A percentile compares a stretch with the other conserved stretches of the same genome.
phyloP scores from a whole-genome alignment of 2,888 invertebrate genomes.

The Cryptocephalus moraei region DNA sequence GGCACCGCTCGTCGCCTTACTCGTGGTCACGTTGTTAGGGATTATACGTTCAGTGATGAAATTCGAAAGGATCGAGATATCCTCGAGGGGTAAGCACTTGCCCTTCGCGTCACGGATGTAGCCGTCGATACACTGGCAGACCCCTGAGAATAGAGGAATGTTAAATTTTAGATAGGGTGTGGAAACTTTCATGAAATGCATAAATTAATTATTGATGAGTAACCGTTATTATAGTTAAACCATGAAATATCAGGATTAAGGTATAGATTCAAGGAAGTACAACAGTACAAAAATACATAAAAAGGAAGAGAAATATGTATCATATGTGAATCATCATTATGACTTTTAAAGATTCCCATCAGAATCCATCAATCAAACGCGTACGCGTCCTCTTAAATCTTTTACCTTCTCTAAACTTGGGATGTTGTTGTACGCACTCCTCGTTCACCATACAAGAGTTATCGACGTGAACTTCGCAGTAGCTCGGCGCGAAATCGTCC shows the following conservation, averaged over 20 bases:
- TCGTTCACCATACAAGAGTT: conserved; percentile 57
- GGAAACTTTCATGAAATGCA: no score
- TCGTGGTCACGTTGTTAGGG: conserved; percentile 10
- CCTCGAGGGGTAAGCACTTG: conserved; percentile 19
- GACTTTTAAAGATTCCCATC: no score
- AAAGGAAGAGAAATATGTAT: no score
- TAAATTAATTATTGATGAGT: no score
- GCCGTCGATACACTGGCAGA: conserved; percentile 62
- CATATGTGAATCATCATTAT: no score
- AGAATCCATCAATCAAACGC: no score
- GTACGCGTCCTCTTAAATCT: not conserved
- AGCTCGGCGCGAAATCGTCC: conserved; percentile 24
- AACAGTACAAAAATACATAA: no score
- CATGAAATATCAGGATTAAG: no score
- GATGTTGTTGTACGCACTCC: conserved; percentile 49
- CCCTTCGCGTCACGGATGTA: conserved; percentile 41
- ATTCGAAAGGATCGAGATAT: conserved; percentile 4
- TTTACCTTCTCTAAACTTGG: conserved; percentile 44
- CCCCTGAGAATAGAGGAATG: conserved; percentile 35
- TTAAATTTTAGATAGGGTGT: not conserved
- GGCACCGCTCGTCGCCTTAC: conserved; percentile 8
- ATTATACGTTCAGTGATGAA: conserved; percentile 7
- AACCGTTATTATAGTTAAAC: no score
- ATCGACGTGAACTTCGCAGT: conserved; percentile 49
- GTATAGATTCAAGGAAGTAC: no score